Evolutionary conservation across 2,888 invertebrate species (phyloP), one percentile per base, ranked within the genome.

Genomic region (Spisula solida): DNA sequence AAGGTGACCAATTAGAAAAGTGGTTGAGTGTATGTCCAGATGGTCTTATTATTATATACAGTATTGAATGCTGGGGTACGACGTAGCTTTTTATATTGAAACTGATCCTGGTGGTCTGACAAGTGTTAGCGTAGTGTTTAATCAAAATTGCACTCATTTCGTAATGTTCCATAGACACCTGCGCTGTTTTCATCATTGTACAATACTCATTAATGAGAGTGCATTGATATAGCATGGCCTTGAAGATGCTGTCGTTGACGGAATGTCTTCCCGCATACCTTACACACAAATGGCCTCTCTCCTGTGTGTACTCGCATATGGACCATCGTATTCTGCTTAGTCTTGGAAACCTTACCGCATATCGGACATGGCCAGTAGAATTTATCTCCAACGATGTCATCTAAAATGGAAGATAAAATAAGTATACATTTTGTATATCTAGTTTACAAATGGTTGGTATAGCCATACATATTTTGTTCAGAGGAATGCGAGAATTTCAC

Each of bases 231-330:
- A 70, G 70, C 48, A 41, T 83, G 83, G 6, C 48, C 75, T 20
- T 84, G 47, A 1, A 84, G 70, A 47, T 84, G 41, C 5, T 55
- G 41, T 18, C 16, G 31, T 4, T 84, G 78, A 41, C 34, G 29
- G 31, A 84, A 84, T 78, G 31, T 47, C n/a, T 70, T 75, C 2
- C 41, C 25, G 20, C 84, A 84, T 12, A 31, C 10, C 10, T n/a
- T 78, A 78, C 84, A 84, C 16, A 1, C 70, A 70, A 34, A 78
- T 51, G 84, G 84, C 12, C 75, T 84, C 29, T 84, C 84, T 48
- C 75, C 84, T 1, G 84, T 78, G 31, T 84, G 84, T 29, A 78
- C 16, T 20, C 78, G 48, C 78, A 84, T 84, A 31, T 84, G 84
- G 0, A 84, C 12, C 31, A 55, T 75, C 2, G 31, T 29, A 51